Percentiles rank a stretch among this genome's conserved stretches.
phyloP scores from a whole-genome alignment of 2,888 invertebrate species.

The Drosophila quinaria region DNA sequence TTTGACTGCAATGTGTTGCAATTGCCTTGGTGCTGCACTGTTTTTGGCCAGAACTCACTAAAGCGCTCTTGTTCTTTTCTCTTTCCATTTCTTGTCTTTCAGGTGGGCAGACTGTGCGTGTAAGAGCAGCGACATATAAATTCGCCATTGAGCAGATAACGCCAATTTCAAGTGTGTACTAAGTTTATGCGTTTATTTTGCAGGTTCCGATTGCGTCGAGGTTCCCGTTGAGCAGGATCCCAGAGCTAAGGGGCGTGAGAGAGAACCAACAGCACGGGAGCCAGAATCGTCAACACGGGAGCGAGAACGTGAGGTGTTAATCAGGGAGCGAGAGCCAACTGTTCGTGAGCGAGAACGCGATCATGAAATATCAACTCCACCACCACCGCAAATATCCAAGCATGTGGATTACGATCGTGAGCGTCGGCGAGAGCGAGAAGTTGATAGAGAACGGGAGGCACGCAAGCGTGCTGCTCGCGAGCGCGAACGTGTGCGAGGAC shows the following conservation, averaged over 20 bases:
- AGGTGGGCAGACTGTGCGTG: constrained; percentile 62
- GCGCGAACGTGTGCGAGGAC: constrained; percentile 50
- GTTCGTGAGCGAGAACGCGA: constrained; percentile 32
- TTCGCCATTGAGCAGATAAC: constrained; percentile 21
- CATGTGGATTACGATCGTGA: constrained; percentile 74
- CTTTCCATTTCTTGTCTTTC: constrained; percentile 62
- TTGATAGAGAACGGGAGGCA: constrained; percentile 64
- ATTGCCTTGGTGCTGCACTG: constrained; percentile 73
- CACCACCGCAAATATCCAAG: constrained; percentile 79
- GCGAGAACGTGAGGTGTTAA: constrained; percentile 20
- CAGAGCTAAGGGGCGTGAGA: not conserved
- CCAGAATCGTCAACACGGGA: constrained; percentile 19
- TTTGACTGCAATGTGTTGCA: constrained; percentile 40
- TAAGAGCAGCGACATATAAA: not conserved
- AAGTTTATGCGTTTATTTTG: constrained; percentile 57
- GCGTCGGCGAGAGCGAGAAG: constrained; percentile 56
- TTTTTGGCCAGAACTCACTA: constrained; percentile 51
- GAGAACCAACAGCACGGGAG: constrained; percentile 4
- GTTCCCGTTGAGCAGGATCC: constrained; percentile 80
- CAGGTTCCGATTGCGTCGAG: constrained; percentile 86
- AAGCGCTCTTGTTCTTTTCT: constrained; percentile 76
- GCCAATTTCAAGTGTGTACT: constrained; percentile 23
- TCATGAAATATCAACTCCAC: constrained; percentile 67
- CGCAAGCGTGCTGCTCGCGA: constrained; percentile 47
- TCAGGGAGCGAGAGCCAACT: constrained; percentile 44